Evolutionary conservation across 2,888 invertebrate species (phyloP).

Genomic region (Platycheirus albimanus): DNA sequence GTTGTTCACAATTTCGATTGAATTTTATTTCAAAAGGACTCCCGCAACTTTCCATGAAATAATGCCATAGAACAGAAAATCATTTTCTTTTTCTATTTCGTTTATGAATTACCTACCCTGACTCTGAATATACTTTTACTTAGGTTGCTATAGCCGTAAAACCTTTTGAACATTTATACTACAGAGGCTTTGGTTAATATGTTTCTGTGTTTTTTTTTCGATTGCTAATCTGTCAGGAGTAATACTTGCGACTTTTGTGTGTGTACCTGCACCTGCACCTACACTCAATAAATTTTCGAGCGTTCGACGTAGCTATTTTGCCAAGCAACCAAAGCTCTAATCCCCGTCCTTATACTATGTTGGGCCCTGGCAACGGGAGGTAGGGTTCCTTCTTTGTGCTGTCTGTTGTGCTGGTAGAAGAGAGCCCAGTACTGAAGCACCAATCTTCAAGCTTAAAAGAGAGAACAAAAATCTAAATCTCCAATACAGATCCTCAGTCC

Average conservation of each 20-base stretch:
- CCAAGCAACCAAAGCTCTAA: conserved; percentile 19
- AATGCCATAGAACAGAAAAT: background rate
- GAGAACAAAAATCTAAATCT: conserved; percentile 37
- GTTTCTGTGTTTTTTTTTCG: no score
- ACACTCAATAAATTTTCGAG: conserved; percentile 6
- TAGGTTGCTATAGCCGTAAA: background rate
- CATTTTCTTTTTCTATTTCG: background rate
- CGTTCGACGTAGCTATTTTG: conserved; percentile 4
- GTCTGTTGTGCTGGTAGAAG: no score
- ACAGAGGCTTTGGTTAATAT: background rate
- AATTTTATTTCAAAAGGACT: no score
- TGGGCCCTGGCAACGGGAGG: no score
- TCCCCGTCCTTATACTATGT: background rate
- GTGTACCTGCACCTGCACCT: conserved; percentile 6
- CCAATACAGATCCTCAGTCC: conserved; percentile 36
- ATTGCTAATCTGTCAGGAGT: conserved; percentile 6
- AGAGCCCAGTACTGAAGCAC: no score
- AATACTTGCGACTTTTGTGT: conserved; percentile 4
- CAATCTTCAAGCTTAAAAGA: conserved; percentile 25
- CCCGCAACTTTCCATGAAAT: no score
- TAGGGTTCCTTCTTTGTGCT: conserved; percentile 1
- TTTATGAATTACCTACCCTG: background rate
- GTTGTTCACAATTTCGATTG: no score
- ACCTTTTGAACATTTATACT: background rate
- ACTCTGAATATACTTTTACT: no score